phyloP scores from a whole-genome alignment of 2,797 vertebrate genomes.

The Odontamblyopus lacepedii region DNA sequence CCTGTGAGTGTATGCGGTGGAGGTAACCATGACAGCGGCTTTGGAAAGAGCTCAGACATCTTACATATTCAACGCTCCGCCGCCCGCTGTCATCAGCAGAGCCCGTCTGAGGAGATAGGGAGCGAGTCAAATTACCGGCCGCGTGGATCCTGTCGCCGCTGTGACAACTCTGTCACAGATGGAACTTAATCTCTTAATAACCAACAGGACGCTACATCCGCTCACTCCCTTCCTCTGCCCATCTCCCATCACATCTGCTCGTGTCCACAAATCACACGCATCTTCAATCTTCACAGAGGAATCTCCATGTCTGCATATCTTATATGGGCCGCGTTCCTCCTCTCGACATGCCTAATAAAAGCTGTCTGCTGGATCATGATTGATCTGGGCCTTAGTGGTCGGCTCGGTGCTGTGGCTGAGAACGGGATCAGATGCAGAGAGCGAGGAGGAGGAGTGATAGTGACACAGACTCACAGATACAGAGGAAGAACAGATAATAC shows the following conservation, averaged over 20 bases:
- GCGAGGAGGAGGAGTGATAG: constrained; percentile 64
- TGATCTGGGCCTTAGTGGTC: constrained; percentile 72
- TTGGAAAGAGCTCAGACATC: constrained; percentile 64
- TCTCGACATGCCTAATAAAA: constrained; percentile 66
- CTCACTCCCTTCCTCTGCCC: constrained; percentile 39
- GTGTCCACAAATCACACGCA: constrained; percentile 78
- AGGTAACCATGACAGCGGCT: constrained; percentile 49
- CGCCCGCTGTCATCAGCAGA: constrained; percentile 76
- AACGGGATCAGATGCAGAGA: constrained; percentile 62
- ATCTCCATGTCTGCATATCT: constrained; percentile 68
- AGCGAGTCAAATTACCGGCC: constrained; percentile 83
- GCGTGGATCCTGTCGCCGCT: constrained; percentile 73
- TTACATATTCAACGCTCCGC: constrained; percentile 82
- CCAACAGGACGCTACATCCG: constrained; percentile 57
- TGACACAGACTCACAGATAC: constrained; percentile 28
- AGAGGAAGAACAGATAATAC: constrained; percentile 24
- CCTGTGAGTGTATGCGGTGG: constrained; percentile 17
- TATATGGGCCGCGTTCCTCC: constrained; percentile 53
- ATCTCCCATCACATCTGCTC: constrained; percentile 76
- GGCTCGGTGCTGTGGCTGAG: constrained; percentile 64
- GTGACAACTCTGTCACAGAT: constrained; percentile 82
- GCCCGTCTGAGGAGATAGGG: constrained; percentile 75
- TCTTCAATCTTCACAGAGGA: constrained; percentile 57
- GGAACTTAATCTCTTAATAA: constrained; percentile 85
- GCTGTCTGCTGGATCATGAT: constrained; percentile 74